phyloP scores from a whole-genome alignment of 2,888 invertebrate species.

The Archips xylosteana region DNA sequence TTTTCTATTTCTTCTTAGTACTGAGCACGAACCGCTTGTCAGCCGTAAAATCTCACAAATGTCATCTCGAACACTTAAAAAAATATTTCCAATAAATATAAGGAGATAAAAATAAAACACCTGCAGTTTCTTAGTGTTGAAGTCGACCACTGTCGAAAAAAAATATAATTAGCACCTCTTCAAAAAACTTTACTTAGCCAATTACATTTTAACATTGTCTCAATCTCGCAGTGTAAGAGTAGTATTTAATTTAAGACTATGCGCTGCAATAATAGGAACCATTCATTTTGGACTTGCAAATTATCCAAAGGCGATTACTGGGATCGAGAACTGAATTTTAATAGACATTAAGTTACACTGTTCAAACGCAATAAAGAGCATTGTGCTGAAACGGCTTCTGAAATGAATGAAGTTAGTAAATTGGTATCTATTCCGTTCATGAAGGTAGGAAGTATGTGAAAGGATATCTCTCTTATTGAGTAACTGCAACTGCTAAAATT shows the following conservation, averaged over 20 bases:
- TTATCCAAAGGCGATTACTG: conserved; percentile 36
- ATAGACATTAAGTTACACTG: conserved; percentile 33
- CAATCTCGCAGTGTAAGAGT: no score
- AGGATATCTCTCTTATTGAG: conserved; percentile 27
- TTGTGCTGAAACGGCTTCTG: conserved; percentile 14
- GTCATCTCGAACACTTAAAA: no score
- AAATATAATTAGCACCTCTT: no score
- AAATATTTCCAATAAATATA: no score
- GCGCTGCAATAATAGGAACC: conserved; percentile 18
- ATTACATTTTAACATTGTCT: no score
- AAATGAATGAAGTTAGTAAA: conserved; percentile 16
- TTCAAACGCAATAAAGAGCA: conserved; percentile 20
- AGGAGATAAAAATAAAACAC: no score
- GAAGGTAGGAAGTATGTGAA: background rate
- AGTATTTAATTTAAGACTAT: conserved; percentile 8
- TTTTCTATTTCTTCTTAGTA: no score
- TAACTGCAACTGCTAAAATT: conserved; percentile 22
- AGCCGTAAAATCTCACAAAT: no score
- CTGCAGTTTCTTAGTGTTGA: no score
- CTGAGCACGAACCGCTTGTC: no score
- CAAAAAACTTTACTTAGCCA: no score
- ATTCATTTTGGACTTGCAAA: conserved; percentile 35
- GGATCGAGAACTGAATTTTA: conserved; percentile 33
- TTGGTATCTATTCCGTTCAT: conserved; percentile 23
- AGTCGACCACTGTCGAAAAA: no score